Evolutionary conservation across 2,113 vertebrate genomes (phyloP), one percentile per base, ranked within the genome.

Genomic region (Acanthisitta chloris): DNA sequence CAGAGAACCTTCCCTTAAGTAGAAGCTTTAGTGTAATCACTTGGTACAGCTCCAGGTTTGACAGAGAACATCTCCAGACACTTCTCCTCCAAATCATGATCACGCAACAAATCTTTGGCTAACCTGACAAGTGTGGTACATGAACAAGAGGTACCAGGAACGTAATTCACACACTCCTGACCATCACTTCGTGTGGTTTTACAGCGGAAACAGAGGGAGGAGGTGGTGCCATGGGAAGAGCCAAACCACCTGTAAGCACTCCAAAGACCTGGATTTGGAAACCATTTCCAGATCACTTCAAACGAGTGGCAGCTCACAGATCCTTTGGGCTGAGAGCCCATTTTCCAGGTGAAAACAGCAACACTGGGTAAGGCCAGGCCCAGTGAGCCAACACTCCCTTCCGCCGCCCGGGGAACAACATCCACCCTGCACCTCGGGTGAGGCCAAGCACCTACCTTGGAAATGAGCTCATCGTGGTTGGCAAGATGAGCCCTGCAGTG

Each of bases 381-480:
- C n/a, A n/a, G n/a, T n/a, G n/a, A n/a, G n/a, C n/a, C n/a, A n/a
- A n/a, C n/a, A n/a, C n/a, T n/a, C 38, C 48, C 58, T 80, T 85
- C 74, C 17, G 36, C 58, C 81, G 36, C 52, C 36, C 1, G 1
- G 65, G 81, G 42, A 81, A 54, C 42, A 66, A 52, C 6, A 4
- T 23, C 70, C 12, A 1, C 81, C 48, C 59, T 51, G 45, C 71
- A 70, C n/a, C 81, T 29, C 4, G 3, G 87, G 65, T 45, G 77
- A 88, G 69, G 81, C 45, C 70, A 59, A 4, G 48, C 78, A 33
- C 67, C 62, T 98, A 99, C 99, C 99, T 99, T 99, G 81, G 99
- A 99, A 96, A 99, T 99, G 94, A 99, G 99, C 98, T 99, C 99
- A 67, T 99, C 99, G 0, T 99, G 99, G 98, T 99, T 99, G 98